phyloP scores from a whole-genome alignment of 1,140 invertebrate species.

The Diorhabda sublineata region DNA sequence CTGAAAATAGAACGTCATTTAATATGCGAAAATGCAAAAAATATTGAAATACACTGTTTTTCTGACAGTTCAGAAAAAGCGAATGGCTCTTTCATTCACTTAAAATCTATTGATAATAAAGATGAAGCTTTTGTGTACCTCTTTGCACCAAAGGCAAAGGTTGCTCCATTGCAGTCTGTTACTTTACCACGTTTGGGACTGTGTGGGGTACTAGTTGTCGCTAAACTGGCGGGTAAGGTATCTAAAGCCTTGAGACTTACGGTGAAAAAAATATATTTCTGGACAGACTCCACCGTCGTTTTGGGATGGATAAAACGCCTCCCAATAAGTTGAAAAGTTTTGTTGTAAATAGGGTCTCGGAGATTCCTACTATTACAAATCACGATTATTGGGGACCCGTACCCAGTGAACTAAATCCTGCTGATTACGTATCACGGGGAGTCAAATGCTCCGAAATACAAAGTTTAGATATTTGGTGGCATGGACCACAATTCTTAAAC shows the following conservation, averaged over 20 bases:
- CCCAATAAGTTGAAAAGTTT: slow-evolving; percentile 12
- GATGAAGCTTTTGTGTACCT: too few species aligned
- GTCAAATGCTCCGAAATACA: slow-evolving; percentile 17
- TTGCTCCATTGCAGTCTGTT: too few species aligned
- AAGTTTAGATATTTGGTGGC: slow-evolving; percentile 27
- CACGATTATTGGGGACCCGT: slow-evolving; percentile 20
- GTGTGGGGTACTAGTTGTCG: too few species aligned
- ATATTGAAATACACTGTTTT: slow-evolving; percentile 4
- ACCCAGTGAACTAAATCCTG: slow-evolving; percentile 33
- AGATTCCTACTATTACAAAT: slow-evolving; percentile 31
- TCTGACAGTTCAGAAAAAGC: slow-evolving; percentile 5
- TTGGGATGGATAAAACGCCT: too few species aligned
- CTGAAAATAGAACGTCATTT: too few species aligned
- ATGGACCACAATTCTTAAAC: slow-evolving; percentile 19
- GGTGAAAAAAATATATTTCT: too few species aligned
- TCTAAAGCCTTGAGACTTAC: too few species aligned
- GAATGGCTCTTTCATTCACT: background rate
- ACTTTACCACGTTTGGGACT: too few species aligned
- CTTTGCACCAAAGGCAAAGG: too few species aligned
- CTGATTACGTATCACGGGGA: slow-evolving; percentile 37
- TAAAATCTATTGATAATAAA: background rate
- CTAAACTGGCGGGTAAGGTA: too few species aligned
- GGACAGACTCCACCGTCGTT: too few species aligned
- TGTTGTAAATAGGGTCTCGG: slow-evolving; percentile 34
- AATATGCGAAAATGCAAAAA: background rate